These are phyloP conservation scores for Lepidothrix coronata DNA, from an alignment of 2,113 vertebrate species.

Conservation along the genomic window DNA sequence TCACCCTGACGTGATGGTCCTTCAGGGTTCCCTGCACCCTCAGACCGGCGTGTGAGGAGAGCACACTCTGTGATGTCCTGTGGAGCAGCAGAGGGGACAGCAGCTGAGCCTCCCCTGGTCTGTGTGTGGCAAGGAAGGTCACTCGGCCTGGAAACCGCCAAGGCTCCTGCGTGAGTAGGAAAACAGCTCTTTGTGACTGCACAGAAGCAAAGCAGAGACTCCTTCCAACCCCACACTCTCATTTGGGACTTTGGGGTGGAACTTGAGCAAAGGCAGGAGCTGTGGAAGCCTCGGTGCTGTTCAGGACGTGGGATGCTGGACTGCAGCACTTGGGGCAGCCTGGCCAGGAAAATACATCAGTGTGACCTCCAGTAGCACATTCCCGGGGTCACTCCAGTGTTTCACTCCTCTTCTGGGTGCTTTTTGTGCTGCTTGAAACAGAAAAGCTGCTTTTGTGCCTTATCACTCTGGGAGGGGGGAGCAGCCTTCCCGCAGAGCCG, in stretches of 20 bases:
- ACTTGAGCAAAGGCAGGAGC: background rate
- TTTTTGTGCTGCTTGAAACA: background rate
- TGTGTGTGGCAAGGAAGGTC: background rate
- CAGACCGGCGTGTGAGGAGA: background rate
- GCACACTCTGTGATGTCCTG: background rate
- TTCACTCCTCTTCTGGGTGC: background rate
- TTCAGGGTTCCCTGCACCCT: background rate
- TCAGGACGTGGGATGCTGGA: background rate
- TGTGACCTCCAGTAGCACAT: background rate
- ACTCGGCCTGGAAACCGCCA: accelerated
- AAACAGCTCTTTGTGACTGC: background rate
- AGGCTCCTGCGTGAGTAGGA: background rate
- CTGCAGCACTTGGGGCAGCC: accelerated
- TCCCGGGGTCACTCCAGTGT: background rate
- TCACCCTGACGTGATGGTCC: background rate
- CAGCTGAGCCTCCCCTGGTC: background rate
- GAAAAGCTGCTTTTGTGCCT: background rate
- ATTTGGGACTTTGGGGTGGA: background rate
- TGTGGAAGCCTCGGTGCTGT: background rate
- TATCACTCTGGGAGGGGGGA: accelerated
- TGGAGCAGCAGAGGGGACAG: too few relatives aligned
- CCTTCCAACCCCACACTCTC: background rate
- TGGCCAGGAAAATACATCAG: accelerated
- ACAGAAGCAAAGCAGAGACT: background rate
- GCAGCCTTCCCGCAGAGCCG: accelerated